phyloP scores from a whole-genome alignment of 2,113 vertebrate genomes.

The Diglossa brunneiventris region DNA sequence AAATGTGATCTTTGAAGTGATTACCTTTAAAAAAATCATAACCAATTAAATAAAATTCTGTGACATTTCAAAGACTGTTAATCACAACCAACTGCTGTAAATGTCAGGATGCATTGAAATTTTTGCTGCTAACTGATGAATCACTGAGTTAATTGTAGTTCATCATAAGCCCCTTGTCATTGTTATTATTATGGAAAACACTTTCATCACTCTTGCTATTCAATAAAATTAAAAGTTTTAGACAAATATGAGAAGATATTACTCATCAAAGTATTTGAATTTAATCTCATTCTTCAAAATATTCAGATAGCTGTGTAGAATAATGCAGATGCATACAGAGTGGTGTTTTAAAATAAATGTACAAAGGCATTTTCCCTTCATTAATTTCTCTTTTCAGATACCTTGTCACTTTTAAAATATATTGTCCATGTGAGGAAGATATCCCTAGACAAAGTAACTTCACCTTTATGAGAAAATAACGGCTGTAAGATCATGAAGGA shows the following conservation, averaged over 20 bases:
- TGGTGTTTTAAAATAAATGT: constrained; percentile 57
- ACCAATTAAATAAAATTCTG: constrained; percentile 80
- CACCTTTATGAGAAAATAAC: background rate
- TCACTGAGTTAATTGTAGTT: constrained; percentile 81
- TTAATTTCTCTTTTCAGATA: background rate
- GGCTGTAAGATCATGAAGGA: background rate
- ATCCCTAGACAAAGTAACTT: background rate
- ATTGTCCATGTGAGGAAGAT: background rate
- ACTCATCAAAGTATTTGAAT: constrained; percentile 75
- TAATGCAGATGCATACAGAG: constrained; percentile 18
- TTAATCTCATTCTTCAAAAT: constrained; percentile 71
- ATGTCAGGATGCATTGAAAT: constrained; percentile 78
- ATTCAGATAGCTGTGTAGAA: constrained; percentile 37
- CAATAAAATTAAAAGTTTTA: constrained; percentile 71
- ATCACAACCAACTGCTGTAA: constrained; percentile 80
- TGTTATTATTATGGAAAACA: constrained; percentile 81
- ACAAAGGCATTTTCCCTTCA: background rate
- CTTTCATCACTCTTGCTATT: constrained; percentile 77
- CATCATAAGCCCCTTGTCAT: constrained; percentile 79
- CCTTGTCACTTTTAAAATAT: background rate
- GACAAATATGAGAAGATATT: constrained; percentile 72
- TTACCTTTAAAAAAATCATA: constrained; percentile 75
- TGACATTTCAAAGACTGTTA: constrained; percentile 83
- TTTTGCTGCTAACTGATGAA: constrained; percentile 74
- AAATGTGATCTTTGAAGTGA: constrained; percentile 73